Conservation (phyloP, 2,797 vertebrate species). For the Eleutherodactylus coqui region DNA sequence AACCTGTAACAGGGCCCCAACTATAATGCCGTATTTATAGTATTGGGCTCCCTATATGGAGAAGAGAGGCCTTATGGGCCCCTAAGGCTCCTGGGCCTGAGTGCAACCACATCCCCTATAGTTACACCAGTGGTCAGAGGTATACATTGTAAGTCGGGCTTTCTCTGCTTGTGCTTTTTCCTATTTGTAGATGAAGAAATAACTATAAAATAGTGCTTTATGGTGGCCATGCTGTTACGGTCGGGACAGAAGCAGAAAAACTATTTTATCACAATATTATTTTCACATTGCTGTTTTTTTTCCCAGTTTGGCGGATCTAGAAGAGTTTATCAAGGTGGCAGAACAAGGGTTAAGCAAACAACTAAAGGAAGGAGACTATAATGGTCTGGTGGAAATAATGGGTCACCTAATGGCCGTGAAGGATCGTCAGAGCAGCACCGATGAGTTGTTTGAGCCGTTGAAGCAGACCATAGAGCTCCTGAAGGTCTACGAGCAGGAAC, state of each 20-base stretch:
- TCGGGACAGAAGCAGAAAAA: neutral
- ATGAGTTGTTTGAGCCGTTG: slow-evolving; percentile 92
- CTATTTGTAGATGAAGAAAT: too few relatives aligned
- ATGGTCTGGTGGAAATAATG: slow-evolving; percentile 85
- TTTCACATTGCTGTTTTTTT: neutral
- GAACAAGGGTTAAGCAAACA: slow-evolving; percentile 78
- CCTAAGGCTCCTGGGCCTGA: too few relatives aligned
- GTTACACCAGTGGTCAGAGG: too few relatives aligned
- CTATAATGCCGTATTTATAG: too few relatives aligned
- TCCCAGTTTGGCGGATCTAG: slow-evolving; percentile 87
- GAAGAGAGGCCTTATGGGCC: too few relatives aligned
- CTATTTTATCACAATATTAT: neutral
- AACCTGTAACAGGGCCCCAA: too few relatives aligned
- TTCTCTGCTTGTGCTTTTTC: too few relatives aligned
- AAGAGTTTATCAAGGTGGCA: slow-evolving; percentile 78
- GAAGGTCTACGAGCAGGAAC: slow-evolving; percentile 86
- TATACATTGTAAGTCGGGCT: too few relatives aligned
- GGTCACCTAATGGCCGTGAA: slow-evolving; percentile 88
- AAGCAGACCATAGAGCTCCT: slow-evolving; percentile 88
- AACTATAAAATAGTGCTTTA: too few relatives aligned
- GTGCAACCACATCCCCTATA: too few relatives aligned
- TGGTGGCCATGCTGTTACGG: too few relatives aligned
- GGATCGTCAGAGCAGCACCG: slow-evolving; percentile 81
- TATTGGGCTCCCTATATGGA: too few relatives aligned
- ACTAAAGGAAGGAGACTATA: slow-evolving; percentile 84